Conservation (phyloP, 2,888 invertebrate species). For the Drosophila melanosoma region DNA sequence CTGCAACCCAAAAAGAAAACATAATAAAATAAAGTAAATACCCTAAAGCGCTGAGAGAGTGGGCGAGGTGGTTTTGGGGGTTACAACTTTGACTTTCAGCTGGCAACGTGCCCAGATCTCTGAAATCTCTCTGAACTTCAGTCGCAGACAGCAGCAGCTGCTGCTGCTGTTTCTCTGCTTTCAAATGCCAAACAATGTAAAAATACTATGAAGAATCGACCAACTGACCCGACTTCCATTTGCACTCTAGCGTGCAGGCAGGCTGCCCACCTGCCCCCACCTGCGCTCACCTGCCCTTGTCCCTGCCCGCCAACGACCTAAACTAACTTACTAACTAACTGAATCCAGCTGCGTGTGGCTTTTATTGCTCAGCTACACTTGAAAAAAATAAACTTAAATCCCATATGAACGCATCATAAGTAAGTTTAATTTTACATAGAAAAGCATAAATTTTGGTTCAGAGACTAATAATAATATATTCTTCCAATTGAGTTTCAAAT, state of each 20-base stretch:
- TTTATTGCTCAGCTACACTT: constrained; percentile 10
- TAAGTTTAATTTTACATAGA: too few species aligned
- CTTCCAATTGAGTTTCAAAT: background rate
- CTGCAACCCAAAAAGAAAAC: constrained; percentile 15
- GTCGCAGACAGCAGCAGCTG: constrained; percentile 2
- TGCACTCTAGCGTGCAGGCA: constrained; percentile 32
- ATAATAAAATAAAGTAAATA: constrained; percentile 20
- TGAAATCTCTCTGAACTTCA: constrained; percentile 43
- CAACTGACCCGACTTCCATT: constrained; percentile 45
- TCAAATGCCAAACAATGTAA: constrained; percentile 33
- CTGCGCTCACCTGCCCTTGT: constrained; percentile 22
- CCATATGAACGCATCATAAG: background rate
- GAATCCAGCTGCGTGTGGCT: constrained; percentile 16
- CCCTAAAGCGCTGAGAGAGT: constrained; percentile 12
- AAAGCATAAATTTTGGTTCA: too few species aligned
- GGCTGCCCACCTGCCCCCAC: constrained; percentile 34
- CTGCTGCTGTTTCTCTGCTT: constrained; percentile 4
- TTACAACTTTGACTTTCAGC: constrained; percentile 59
- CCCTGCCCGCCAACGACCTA: background rate
- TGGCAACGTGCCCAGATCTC: constrained; percentile 37
- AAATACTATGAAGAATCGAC: constrained; percentile 9
- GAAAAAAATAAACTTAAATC: background rate
- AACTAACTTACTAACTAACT: constrained; percentile 2
- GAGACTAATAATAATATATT: too few species aligned
- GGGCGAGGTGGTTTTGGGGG: background rate